Evolutionary conservation across 2,888 invertebrate genomes (phyloP).

Genomic region (Selenia dentaria): DNA sequence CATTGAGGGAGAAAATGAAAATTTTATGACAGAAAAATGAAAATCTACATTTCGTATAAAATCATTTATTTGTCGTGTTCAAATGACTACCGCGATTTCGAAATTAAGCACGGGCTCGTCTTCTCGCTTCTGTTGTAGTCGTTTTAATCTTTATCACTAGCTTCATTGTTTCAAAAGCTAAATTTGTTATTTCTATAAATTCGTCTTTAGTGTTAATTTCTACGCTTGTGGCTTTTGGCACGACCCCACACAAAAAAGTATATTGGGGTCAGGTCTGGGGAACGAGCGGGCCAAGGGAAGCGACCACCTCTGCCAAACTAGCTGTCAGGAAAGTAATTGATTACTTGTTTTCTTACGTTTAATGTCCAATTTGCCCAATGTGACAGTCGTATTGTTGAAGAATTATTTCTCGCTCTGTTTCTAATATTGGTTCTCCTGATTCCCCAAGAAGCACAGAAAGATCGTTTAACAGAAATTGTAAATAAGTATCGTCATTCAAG

Average conservation of each 20-base stretch:
- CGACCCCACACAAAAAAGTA: neutral
- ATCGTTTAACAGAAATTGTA: neutral
- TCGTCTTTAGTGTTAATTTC: neutral
- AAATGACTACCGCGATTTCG: neutral
- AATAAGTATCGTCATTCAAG: neutral
- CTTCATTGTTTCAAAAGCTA: neutral
- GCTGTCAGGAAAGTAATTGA: conserved; percentile 11
- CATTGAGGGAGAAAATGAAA: neutral
- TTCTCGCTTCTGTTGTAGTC: neutral
- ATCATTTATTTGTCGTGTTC: neutral
- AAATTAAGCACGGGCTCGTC: neutral
- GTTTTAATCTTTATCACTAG: neutral
- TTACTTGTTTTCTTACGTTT: conserved; percentile 15
- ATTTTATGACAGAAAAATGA: neutral
- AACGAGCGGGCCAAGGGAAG: conserved; percentile 6
- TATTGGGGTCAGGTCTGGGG: neutral
- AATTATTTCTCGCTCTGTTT: neutral
- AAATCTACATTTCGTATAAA: neutral
- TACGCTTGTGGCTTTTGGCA: neutral
- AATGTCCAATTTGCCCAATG: conserved; percentile 18
- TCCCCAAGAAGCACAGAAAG: neutral
- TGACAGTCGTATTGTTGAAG: conserved; percentile 22
- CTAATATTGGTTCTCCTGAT: neutral
- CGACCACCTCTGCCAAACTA: conserved; percentile 9
- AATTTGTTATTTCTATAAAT: neutral